phyloP scores from a whole-genome alignment of 2,113 vertebrate genomes.

The Stegostoma tigrinum region DNA sequence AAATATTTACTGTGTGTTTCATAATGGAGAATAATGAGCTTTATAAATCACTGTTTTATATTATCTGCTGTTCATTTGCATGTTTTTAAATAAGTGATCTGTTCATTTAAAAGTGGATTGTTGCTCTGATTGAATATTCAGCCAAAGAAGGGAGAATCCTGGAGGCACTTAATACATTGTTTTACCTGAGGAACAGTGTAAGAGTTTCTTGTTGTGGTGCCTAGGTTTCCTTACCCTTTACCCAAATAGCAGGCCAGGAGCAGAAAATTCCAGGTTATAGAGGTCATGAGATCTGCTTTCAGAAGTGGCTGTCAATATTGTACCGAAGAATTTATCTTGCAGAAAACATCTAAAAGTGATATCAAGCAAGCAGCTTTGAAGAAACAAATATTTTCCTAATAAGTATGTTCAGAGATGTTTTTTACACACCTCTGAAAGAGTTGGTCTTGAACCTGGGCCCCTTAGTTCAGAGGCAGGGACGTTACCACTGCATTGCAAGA shows the following conservation, averaged over 20 bases:
- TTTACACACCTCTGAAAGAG: too few species aligned
- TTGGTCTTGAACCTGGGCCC: too few species aligned
- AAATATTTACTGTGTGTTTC: neutral
- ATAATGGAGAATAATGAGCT: neutral
- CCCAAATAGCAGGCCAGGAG: neutral
- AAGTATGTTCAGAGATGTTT: too few species aligned
- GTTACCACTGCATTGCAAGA: too few species aligned
- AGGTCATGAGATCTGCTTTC: neutral
- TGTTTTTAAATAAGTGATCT: neutral
- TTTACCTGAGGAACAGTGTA: neutral
- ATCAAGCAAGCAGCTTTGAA: neutral
- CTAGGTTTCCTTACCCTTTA: neutral
- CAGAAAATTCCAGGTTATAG: neutral
- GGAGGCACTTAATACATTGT: neutral
- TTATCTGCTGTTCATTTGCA: neutral
- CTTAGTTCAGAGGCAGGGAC: too few species aligned
- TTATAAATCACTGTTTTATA: neutral
- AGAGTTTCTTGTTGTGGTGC: neutral
- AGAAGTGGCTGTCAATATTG: neutral
- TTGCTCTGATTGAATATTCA: neutral
- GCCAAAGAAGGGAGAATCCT: neutral
- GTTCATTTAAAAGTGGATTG: neutral
- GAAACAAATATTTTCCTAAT: neutral
- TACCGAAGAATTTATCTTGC: neutral
- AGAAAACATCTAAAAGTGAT: neutral